These are phyloP conservation scores for Melanotaenia duboulayi DNA, from an alignment of 2,113 vertebrate genomes.

Conservation along the genomic window DNA sequence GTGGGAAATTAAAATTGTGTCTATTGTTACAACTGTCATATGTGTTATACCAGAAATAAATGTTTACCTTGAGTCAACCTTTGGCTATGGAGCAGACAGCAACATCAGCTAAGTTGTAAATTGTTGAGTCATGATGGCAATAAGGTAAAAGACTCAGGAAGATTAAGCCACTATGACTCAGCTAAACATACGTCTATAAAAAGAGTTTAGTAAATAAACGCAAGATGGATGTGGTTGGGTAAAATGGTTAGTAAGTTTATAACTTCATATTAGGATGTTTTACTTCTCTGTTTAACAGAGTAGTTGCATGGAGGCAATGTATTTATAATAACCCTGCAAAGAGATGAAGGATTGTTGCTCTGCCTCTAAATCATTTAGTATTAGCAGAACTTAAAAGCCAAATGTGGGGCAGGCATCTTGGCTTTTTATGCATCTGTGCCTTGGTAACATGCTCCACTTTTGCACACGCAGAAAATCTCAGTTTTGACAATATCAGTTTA, in stretches of 20 bases:
- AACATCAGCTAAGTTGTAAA: not conserved
- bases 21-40: no score
- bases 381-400: conserved; percentile 67
- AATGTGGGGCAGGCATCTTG: conserved; percentile 71
- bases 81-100: not conserved
- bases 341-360: conserved; percentile 68
- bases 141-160: conserved; percentile 8
- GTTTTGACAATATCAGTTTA: not conserved
- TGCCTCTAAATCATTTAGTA: conserved; percentile 78
- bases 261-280: not conserved
- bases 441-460: conserved; percentile 69
- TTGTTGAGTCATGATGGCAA: not conserved
- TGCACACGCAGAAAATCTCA: conserved; percentile 6
- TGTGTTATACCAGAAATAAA: no score
- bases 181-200: not conserved
- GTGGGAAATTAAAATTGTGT: no score
- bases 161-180: conserved; percentile 26
- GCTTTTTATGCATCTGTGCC: conserved; percentile 65
- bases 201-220: not conserved
- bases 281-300: not conserved
- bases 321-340: conserved; percentile 58
- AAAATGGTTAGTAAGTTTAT: not conserved
- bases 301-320: conserved; percentile 37
- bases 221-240: not conserved
- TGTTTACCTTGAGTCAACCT: not conserved